Evolutionary conservation across 2,113 vertebrate genomes (phyloP), one percentile per base, ranked within the genome.

Genomic region (Myanophis thanlyinensis): DNA sequence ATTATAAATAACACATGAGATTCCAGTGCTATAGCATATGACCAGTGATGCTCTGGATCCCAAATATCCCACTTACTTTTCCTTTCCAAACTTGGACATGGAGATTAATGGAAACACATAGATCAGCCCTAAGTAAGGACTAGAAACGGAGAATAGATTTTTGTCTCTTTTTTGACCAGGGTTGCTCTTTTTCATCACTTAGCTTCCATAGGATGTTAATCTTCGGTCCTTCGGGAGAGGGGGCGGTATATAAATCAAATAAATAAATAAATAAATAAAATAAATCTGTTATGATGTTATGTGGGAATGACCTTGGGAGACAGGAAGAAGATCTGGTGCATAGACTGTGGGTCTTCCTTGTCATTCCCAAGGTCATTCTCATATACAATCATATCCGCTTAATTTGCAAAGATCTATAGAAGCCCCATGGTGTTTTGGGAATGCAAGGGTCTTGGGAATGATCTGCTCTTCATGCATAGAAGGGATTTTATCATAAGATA

Each of bases 1-100:
- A 6, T 88, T 87, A 67, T 1, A 22, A 13, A 53, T 91, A 53
- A 80, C 47, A 86, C 30, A 73, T 44, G 25, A 91, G 87, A 85
- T 56, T 15, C 5, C n/a, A 40, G 88, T 20, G n/a, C 51, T 54
- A 27, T 12, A 89, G 22, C n/a, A 5, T 25, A 59, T 51, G 86
- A 80, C 51, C 30, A 73, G 1, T 20, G 62, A 87, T 9, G 5
- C n/a, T 0, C 1, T 49, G 22, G 27, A 52, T 53, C 87, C 87
- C 85, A 85, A 80, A 0, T 2, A 23, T 46, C 46, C 0, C 0
- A 30, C 7, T 47, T n/a, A 51, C 0, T 62, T 44, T 91, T 9
- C 7, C 91, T 89, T 92, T 89, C 62, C 62, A 89, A 40, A 52
- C 40, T 23, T 88, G 49, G 40, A 47, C 7, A 3, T n/a, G 10